A percentile compares a stretch with the other conserved stretches of the same genome.
These are phyloP conservation scores for Poecilobothrus nobilitatus DNA, from an alignment of 2,888 invertebrate genomes.

Conservation along the genomic window DNA sequence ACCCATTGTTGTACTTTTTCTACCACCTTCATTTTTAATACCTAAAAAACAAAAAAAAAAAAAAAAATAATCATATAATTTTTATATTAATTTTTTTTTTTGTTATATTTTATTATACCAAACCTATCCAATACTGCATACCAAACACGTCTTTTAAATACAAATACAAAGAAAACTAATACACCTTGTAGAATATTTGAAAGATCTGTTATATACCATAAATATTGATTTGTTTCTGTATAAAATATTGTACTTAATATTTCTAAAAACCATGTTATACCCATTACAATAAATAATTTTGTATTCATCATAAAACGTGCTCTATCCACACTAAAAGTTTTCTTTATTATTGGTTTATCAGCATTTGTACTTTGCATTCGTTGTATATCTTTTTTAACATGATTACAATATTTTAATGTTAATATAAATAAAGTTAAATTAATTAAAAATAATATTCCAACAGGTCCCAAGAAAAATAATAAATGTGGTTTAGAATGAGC, in stretches of 20 bases:
- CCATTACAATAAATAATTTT: constrained; percentile 72
- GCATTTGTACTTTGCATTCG: constrained; percentile 57
- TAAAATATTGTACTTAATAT: constrained; percentile 51
- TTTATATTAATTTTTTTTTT: constrained; percentile 11
- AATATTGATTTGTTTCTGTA: constrained; percentile 45
- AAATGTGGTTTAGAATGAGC: constrained; percentile 40
- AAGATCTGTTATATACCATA: constrained; percentile 51
- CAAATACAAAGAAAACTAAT: constrained; percentile 63
- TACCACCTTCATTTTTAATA: background rate
- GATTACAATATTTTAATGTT: constrained; percentile 61
- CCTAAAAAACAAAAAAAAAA: background rate
- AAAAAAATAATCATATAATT: constrained; percentile 10
- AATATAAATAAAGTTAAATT: constrained; percentile 60
- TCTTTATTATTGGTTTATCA: constrained; percentile 51
- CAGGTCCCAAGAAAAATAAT: constrained; percentile 57
- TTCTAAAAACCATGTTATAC: constrained; percentile 64
- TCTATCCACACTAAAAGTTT: constrained; percentile 57
- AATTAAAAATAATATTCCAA: constrained; percentile 54
- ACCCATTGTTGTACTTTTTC: constrained; percentile 6
- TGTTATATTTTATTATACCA: constrained; percentile 42
- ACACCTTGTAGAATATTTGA: constrained; percentile 65
- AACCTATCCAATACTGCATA: constrained; percentile 50
- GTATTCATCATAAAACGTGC: constrained; percentile 63
- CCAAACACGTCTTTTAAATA: constrained; percentile 59
- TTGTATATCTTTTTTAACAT: constrained; percentile 65